A percentile compares a stretch with the other conserved stretches of the same genome.
Conservation (phyloP, 92 coral and sea anemone species). For the Parazoanthus atlanticus region DNA sequence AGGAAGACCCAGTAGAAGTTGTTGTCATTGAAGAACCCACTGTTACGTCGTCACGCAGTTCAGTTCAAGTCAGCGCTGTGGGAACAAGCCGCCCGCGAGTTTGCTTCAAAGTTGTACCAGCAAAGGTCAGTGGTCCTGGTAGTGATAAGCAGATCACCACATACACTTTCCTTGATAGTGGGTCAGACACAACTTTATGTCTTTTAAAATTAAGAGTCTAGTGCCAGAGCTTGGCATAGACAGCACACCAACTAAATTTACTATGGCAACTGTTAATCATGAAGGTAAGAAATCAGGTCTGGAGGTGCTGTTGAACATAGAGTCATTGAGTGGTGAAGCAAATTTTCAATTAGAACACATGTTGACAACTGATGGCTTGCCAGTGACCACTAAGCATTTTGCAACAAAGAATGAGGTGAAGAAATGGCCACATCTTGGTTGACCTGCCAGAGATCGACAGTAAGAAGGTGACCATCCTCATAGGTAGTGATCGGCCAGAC, state of each 20-base stretch:
- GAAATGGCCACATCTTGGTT: constrained; percentile 56
- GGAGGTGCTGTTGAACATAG: constrained; percentile 49
- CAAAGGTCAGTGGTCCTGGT: constrained; percentile 41
- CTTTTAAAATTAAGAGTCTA: constrained; percentile 54
- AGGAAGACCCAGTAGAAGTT: not conserved
- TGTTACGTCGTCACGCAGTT: constrained; percentile 23
- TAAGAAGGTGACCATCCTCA: constrained; percentile 63
- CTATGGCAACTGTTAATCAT: constrained; percentile 57
- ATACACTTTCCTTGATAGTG: too few species aligned
- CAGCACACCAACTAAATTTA: constrained; percentile 54
- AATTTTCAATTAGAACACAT: constrained; percentile 55
- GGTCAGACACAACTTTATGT: constrained; percentile 60
- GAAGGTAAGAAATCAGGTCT: constrained; percentile 53
- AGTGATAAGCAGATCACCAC: too few species aligned
- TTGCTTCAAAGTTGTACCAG: constrained; percentile 73
- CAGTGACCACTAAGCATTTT: constrained; percentile 55
- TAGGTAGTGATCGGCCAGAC: constrained; percentile 73
- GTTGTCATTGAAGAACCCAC: constrained; percentile 24
- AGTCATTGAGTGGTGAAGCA: constrained; percentile 42
- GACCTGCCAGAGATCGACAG: constrained; percentile 60
- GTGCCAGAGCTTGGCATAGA: constrained; percentile 52
- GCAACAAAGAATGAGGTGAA: constrained; percentile 63
- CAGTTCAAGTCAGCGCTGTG: constrained; percentile 42
- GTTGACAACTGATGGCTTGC: constrained; percentile 62
- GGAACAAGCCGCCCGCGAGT: constrained; percentile 55